phyloP scores from a whole-genome alignment of 2,113 vertebrate genomes.

The Oostethus manadensis region DNA sequence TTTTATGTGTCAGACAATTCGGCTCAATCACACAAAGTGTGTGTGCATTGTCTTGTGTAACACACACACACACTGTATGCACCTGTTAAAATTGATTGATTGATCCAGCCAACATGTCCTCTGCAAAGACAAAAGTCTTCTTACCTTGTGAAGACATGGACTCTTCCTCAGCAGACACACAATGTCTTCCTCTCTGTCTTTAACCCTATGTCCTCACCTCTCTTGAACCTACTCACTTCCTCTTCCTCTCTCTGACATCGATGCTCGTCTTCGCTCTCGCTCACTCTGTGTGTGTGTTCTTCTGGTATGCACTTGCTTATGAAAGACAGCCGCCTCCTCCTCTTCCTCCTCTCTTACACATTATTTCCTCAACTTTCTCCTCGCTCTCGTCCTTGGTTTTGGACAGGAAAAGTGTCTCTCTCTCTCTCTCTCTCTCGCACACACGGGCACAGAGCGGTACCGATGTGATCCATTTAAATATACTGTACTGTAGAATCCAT shows the following conservation, averaged over 20 bases:
- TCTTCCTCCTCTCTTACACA: constrained; percentile 8
- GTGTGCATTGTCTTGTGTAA: too few species aligned
- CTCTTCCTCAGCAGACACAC: constrained; percentile 57
- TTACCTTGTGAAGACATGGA: constrained; percentile 71
- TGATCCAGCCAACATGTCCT: too few species aligned
- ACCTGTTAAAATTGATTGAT: not conserved
- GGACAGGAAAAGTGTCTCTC: constrained; percentile 56
- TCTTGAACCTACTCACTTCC: constrained; percentile 43
- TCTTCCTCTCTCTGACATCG: constrained; percentile 9
- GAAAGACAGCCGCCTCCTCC: constrained; percentile 51
- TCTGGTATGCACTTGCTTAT: constrained; percentile 60
- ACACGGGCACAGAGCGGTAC: not conserved
- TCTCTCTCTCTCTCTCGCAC: too few species aligned
- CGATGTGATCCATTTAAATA: not conserved
- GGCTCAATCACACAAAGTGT: too few species aligned
- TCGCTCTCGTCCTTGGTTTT: constrained; percentile 26
- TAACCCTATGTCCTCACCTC: constrained; percentile 41
- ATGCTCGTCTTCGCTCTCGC: constrained; percentile 11
- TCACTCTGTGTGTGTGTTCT: constrained; percentile 29
- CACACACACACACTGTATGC: not conserved
- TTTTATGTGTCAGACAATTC: too few species aligned
- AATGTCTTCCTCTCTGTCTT: constrained; percentile 60
- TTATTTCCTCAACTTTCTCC: constrained; percentile 19
- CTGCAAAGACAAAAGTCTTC: constrained; percentile 55
- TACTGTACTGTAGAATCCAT: not conserved